Percentiles rank a stretch among this genome's conserved stretches.
These are phyloP conservation scores for Zelleria hepariella DNA, from an alignment of 2,888 invertebrate species.

Conservation along the genomic window DNA sequence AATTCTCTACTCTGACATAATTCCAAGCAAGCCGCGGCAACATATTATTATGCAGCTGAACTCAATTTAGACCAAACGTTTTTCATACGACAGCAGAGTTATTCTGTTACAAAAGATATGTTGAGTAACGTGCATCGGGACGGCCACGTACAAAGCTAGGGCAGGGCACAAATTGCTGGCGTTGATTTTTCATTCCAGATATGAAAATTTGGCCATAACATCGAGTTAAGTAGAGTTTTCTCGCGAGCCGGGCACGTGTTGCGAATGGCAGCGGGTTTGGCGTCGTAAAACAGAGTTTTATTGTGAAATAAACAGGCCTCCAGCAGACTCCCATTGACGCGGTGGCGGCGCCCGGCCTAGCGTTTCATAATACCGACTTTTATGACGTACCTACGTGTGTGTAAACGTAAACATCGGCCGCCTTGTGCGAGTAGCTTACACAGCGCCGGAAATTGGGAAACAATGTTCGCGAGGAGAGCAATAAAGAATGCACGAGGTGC, in stretches of 20 bases:
- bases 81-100: constrained; percentile 1
- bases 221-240: not conserved
- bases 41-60: constrained; percentile 5
- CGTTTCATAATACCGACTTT: constrained; percentile 30
- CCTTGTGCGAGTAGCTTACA: not conserved
- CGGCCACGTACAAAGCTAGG: not conserved
- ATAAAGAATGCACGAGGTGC: constrained; percentile 3
- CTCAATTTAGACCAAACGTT: constrained; percentile 4
- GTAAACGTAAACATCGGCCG: not conserved
- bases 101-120: not conserved
- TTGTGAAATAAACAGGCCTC: constrained; percentile 40
- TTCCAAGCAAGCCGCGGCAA: constrained; percentile 4
- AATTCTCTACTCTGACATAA: constrained; percentile 11
- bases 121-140: not conserved
- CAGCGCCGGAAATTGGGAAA: constrained; percentile 7
- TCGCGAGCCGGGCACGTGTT: not conserved
- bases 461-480: constrained; percentile 5
- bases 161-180: not conserved
- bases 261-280: constrained; percentile 17
- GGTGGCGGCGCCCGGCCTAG: constrained; percentile 19
- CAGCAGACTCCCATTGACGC: constrained; percentile 36
- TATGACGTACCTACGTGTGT: constrained; percentile 20
- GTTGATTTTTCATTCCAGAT: not conserved
- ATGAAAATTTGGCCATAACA: not conserved
- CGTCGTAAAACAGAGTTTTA: constrained; percentile 45